Percentiles rank a stretch among this genome's conserved stretches.
Evolutionary conservation across 2,888 invertebrate species (phyloP).

Genomic region (Siphlonurus alternatus): DNA sequence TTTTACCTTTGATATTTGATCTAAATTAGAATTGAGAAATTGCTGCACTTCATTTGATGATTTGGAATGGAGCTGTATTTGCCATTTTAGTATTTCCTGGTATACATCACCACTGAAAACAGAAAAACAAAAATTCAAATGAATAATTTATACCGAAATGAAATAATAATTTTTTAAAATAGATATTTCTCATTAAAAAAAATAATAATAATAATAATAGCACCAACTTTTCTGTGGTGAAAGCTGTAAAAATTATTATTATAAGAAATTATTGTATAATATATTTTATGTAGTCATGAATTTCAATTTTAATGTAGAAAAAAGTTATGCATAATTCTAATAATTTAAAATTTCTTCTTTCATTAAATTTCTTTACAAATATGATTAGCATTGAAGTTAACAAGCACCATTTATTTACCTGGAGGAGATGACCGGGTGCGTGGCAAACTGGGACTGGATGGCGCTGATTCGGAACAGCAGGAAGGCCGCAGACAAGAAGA

Average conservation of each 20-base stretch:
- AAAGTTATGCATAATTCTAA: too few species aligned
- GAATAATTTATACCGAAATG: too few species aligned
- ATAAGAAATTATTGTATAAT: too few species aligned
- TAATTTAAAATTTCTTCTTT: too few species aligned
- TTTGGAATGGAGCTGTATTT: conserved; percentile 48
- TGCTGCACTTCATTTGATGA: conserved; percentile 54
- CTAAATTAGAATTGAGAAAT: conserved; percentile 57
- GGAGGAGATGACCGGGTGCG: conserved; percentile 22
- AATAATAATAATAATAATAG: too few species aligned
- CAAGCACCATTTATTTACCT: conserved; percentile 15
- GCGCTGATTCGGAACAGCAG: conserved; percentile 38
- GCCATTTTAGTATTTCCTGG: conserved; percentile 49
- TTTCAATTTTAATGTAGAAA: too few species aligned
- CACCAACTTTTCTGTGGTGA: too few species aligned
- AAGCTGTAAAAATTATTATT: too few species aligned
- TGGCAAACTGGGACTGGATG: conserved; percentile 22
- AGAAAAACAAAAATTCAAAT: too few species aligned
- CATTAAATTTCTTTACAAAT: neutral
- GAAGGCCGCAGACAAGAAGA: conserved; percentile 38
- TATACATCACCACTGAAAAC: conserved; percentile 37
- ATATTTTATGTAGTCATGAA: too few species aligned
- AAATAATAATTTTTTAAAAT: too few species aligned
- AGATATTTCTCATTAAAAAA: too few species aligned
- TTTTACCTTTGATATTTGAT: conserved; percentile 62
- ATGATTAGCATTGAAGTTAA: conserved; percentile 4